A percentile compares a stretch with the other conserved stretches of the same genome.
phyloP scores from a whole-genome alignment of 1,140 invertebrate genomes.

The Drosophila fuyamai region DNA sequence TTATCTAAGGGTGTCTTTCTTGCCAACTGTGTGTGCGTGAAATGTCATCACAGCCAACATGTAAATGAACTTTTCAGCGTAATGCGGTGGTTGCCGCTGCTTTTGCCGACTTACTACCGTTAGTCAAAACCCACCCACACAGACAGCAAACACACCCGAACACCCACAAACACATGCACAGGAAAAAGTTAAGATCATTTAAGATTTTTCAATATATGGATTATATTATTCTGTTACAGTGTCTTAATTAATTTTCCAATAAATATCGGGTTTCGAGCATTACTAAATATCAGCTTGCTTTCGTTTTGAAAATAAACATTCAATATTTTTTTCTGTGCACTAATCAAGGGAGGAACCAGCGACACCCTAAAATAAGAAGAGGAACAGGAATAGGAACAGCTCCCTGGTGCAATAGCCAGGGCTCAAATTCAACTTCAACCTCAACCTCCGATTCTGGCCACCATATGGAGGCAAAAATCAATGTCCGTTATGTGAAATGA shows the following conservation, averaged over 20 bases:
- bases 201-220: not conserved
- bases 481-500: constrained; percentile 60
- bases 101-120: constrained; percentile 34
- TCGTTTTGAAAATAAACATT: not conserved
- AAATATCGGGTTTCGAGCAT: not conserved
- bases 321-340: not conserved
- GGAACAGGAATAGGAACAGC: constrained; percentile 17
- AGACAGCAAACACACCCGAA: constrained; percentile 33
- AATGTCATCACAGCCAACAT: constrained; percentile 79
- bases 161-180: constrained; percentile 15
- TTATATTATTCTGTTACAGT: no score
- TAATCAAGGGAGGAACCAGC: constrained; percentile 11
- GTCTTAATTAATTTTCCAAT: no score
- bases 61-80: constrained; percentile 83
- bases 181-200: not conserved
- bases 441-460: constrained; percentile 24
- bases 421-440: constrained; percentile 30
- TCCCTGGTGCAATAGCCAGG: constrained; percentile 47
- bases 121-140: constrained; percentile 37
- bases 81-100: constrained; percentile 58
- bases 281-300: not conserved
- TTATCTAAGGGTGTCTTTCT: constrained; percentile 40
- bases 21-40: constrained; percentile 52
- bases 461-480: constrained; percentile 68
- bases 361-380: constrained; percentile 46